Conservation (phyloP, 2,888 invertebrate species). For the Drosophila austrosaltans region DNA sequence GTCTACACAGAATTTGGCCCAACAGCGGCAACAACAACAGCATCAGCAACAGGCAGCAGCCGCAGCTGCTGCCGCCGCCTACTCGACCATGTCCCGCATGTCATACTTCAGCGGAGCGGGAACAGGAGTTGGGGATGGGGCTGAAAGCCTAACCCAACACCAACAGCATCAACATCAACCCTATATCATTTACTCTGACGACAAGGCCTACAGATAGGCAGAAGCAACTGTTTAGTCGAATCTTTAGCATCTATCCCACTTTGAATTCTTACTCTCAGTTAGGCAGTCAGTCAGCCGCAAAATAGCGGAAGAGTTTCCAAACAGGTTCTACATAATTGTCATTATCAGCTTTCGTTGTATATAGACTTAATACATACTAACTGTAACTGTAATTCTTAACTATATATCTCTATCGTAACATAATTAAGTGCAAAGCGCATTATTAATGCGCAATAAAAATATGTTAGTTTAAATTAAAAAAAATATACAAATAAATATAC, state of each 20-base stretch:
- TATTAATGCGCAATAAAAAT: constrained; percentile 66
- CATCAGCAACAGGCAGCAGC: constrained; percentile 63
- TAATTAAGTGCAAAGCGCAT: constrained; percentile 61
- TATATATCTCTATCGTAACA: constrained; percentile 63
- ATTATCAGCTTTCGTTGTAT: constrained; percentile 71
- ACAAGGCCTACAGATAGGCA: constrained; percentile 83
- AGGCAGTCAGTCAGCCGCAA: constrained; percentile 76
- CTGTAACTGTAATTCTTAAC: constrained; percentile 63
- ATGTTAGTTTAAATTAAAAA: constrained; percentile 56
- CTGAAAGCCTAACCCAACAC: constrained; percentile 74
- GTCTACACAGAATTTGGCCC: constrained; percentile 81
- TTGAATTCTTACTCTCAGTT: constrained; percentile 46
- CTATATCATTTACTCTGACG: constrained; percentile 83
- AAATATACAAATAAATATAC: constrained; percentile 10
- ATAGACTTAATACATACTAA: constrained; percentile 69
- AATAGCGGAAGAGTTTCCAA: constrained; percentile 25
- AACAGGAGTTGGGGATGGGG: constrained; percentile 68
- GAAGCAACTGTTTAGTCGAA: background rate
- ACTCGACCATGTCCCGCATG: constrained; percentile 87
- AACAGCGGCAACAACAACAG: constrained; percentile 79
- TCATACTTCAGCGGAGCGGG: constrained; percentile 84
- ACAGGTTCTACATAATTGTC: constrained; percentile 71
- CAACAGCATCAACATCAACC: constrained; percentile 80
- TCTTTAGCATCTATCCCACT: constrained; percentile 34
- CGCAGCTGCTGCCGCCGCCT: constrained; percentile 84